Conservation (phyloP, 92 coral and sea anemone species). For the Porites divaricata region DNA sequence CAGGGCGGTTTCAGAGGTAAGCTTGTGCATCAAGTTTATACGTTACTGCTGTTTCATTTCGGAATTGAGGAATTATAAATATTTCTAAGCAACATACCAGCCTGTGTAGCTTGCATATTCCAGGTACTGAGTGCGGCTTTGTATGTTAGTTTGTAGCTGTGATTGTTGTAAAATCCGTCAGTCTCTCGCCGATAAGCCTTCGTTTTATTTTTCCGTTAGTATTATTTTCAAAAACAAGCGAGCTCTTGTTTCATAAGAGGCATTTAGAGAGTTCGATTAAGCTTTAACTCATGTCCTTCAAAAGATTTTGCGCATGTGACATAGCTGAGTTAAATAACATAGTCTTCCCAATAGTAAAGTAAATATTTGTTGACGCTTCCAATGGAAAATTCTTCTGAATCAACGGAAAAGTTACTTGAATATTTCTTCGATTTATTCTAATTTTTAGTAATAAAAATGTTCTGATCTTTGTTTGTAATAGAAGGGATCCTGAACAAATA, state of each 20-base stretch:
- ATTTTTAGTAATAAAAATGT: too few relatives aligned
- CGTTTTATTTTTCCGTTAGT: neutral
- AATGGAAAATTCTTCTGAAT: too few relatives aligned
- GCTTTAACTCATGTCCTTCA: neutral
- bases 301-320: neutral
- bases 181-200: neutral
- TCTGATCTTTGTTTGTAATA: too few relatives aligned
- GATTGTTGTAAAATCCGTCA: neutral
- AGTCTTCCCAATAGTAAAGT: neutral
- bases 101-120: neutral
- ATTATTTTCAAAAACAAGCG: neutral
- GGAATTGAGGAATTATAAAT: neutral
- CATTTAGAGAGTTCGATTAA: neutral
- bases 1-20: slow-evolving; percentile 33
- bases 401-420: too few relatives aligned
- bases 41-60: neutral
- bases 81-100: neutral
- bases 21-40: neutral
- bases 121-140: neutral
- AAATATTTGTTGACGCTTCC: too few relatives aligned
- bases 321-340: neutral
- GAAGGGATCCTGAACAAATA: too few relatives aligned
- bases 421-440: too few relatives aligned
- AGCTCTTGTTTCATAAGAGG: neutral
- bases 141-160: neutral